Base-by-base conservation (phyloP, 2,888 invertebrate species). In the Cynaeus angustus region DNA sequence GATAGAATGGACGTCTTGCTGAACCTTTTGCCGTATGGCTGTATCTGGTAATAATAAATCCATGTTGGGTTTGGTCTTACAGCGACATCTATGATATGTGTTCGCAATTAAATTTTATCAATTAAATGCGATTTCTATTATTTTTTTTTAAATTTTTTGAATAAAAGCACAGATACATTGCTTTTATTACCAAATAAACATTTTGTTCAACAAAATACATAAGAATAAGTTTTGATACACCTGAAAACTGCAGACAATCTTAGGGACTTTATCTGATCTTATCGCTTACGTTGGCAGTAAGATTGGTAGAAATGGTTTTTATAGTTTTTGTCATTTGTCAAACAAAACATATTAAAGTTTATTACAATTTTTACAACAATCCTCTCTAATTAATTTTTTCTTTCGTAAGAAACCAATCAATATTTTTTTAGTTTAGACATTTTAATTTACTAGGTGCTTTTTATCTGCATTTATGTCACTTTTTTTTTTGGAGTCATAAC, bases 251-350 rank as follows among this genome's bases (percentile, higher is more conserved):
- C 4, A 50, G 28, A 21, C 21, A 26, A 4, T 8, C 21, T 55
- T 66, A 30, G 50, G 38, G 30, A 53, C 8, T 67, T 67, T 53
- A 0, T 21, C 21, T 21, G 4, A 21, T 21, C 26, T 13, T 55
- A 56, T 10, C 43, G 13, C 28, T 68, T 43, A 48, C 26, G 43
- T 69, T 69, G 69, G 69, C 33, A 65, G 12, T 37, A 10, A 38
- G 38, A 30, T 69, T 69, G 69, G 69, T 46, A 69, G 9, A 14
- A 16, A 12, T 41, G 48, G 33, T 64, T 64, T 62, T 64, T 64
- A 64, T 64, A 64, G 37, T 50, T 41, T 69, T 72, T 77, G 80
- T 81, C 82, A 82, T 77, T 80, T 82, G 82, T 82, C 82, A 81
- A 79, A 80, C 77, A 75, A 77, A 80, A 78, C 75, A 81, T 74